Base-by-base conservation (phyloP, 2,888 invertebrate species). In the Tenthredo livida region DNA sequence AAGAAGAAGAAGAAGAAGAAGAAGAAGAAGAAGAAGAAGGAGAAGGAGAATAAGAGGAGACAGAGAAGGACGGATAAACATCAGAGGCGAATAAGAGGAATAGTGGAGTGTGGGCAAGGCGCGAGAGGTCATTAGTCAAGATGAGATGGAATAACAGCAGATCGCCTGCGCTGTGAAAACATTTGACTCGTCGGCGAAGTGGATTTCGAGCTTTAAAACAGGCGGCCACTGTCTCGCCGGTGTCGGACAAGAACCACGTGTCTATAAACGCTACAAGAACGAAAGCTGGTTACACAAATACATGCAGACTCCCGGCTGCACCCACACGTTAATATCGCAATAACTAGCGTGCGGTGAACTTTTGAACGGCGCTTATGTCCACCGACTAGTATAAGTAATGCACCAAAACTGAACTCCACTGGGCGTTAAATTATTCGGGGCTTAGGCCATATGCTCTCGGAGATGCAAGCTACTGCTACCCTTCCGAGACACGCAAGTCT, bases 131-230 rank as follows among this genome's bases (percentile, higher is more conserved):
- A 85, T 85, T 85, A 85, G 85, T 85, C 85, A 85, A 85, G 85
- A 85, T 85, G 85, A 85, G 85, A 85, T 85, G 82, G 82, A 85
- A 85, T 85, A 85, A 85, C 85, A 85, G 82, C 84, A 75, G 85
- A 85, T 85, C 85, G 85, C 77, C 72, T 82, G 77, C 85, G 82
- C 85, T 85, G 85, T 85, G 82, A 85, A 85, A 85, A 85, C 85
- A 85, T 85, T 85, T 78, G 80, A 78, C 85, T 85, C 72, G 80
- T 40, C 73, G 82, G 65, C 67, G 80, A 82, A 85, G 85, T 85
- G 80, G 80, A 85, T 85, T 85, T 78, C 80, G 40, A 80, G 73
- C 75, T 84, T 84, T 58, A 84, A 73, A 84, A 80, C 80, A 80
- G 80, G 80, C 80, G 80, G 80, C 58, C 80, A 80, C 80, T 80